Conservation (phyloP, 2,797 vertebrate species). For the Spea hammondii region DNA sequence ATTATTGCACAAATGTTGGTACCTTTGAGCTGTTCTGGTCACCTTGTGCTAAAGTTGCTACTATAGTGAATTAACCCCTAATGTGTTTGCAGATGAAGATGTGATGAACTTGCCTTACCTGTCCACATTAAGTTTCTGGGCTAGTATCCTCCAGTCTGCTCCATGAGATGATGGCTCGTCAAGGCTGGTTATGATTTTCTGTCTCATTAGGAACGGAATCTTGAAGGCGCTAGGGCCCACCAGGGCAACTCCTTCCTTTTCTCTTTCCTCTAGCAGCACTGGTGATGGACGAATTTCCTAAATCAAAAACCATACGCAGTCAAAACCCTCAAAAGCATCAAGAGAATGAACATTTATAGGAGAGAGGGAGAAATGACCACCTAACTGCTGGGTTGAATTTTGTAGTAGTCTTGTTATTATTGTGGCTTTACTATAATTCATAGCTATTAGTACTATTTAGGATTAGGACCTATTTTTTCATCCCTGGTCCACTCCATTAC, state of each 20-base stretch:
- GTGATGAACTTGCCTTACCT: slow-evolving; percentile 68
- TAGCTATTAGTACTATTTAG: too few species aligned
- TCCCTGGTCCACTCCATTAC: too few species aligned
- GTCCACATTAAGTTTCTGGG: slow-evolving; percentile 96
- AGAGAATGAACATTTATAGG: too few species aligned
- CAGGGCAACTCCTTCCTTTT: slow-evolving; percentile 87
- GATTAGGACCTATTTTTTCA: too few species aligned
- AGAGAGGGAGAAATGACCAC: too few species aligned
- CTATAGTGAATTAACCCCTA: too few species aligned
- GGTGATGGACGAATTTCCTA: slow-evolving; percentile 89
- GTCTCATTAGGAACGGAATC: slow-evolving; percentile 98
- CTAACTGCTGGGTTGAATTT: too few species aligned
- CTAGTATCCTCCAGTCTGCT: slow-evolving; percentile 93
- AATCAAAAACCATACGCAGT: neutral
- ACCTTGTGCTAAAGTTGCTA: too few species aligned
- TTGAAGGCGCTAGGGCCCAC: slow-evolving; percentile 98
- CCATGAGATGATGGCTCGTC: slow-evolving; percentile 89
- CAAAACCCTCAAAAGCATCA: neutral
- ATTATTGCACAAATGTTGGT: too few species aligned
- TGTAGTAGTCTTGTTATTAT: too few species aligned
- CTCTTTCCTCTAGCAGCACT: slow-evolving; percentile 82
- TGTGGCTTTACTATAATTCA: too few species aligned
- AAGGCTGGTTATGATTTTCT: slow-evolving; percentile 99
- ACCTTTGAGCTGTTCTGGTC: too few species aligned
- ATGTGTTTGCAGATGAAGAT: neutral